A percentile compares a stretch with the other conserved stretches of the same genome.
These are phyloP conservation scores for Stegostoma tigrinum DNA, from an alignment of 2,113 vertebrate genomes.

Conservation along the genomic window DNA sequence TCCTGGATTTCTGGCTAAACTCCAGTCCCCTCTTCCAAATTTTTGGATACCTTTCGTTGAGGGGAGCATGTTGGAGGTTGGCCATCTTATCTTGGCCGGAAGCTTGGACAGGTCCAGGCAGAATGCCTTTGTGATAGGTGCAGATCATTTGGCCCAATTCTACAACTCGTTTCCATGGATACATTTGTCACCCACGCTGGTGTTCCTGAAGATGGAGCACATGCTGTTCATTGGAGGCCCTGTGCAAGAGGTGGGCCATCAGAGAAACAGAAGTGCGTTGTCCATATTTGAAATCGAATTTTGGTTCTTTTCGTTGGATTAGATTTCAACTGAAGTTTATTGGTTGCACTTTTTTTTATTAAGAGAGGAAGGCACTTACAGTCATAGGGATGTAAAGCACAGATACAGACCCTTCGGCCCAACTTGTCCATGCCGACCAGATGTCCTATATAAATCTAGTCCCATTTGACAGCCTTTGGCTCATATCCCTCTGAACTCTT, in stretches of 20 bases:
- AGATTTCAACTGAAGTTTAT: not conserved
- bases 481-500: too few relatives aligned
- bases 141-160: not conserved
- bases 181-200: not conserved
- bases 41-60: not conserved
- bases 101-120: not conserved
- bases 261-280: not conserved
- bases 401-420: too few relatives aligned
- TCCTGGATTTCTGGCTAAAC: not conserved
- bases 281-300: not conserved
- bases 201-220: not conserved
- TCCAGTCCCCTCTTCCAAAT: not conserved
- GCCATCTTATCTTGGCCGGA: not conserved
- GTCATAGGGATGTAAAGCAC: too few relatives aligned
- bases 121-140: not conserved
- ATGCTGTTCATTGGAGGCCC: not conserved
- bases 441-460: too few relatives aligned
- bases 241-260: not conserved
- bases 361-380: not conserved
- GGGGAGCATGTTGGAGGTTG: not conserved
- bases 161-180: not conserved
- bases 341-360: not conserved
- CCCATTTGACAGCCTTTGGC: too few relatives aligned
- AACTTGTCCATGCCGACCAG: too few relatives aligned
- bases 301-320: not conserved